A percentile compares a stretch with the other conserved stretches of the same genome.
phyloP scores from a whole-genome alignment of 2,797 vertebrate species.

The Phoeniculus purpureus region DNA sequence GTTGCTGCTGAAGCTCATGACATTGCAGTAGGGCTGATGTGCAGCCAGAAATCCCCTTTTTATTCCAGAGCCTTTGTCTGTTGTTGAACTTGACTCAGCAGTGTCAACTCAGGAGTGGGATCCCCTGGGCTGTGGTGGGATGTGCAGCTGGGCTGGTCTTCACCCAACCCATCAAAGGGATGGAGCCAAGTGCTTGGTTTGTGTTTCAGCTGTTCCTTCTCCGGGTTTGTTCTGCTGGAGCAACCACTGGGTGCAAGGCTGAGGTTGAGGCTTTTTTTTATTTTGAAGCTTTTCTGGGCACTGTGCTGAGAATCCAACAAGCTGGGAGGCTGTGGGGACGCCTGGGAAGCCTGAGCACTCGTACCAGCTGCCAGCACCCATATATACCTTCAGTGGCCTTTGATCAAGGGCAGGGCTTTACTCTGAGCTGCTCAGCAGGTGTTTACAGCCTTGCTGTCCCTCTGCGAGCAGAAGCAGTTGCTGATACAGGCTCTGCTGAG shows the following conservation, averaged over 20 bases:
- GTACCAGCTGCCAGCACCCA: not conserved
- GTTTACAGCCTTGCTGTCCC: not conserved
- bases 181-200: accelerated
- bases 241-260: accelerated
- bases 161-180: accelerated
- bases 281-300: not conserved
- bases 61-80: not conserved
- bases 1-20: not conserved
- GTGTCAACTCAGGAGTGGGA: not conserved
- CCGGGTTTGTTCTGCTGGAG: not conserved
- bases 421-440: not conserved
- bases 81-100: not conserved
- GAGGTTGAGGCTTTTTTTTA: not conserved
- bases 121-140: not conserved
- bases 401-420: not conserved
- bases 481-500: not conserved
- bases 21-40: not conserved
- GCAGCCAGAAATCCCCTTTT: not conserved
- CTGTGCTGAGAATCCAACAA: not conserved
- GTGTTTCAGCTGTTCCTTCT: not conserved
- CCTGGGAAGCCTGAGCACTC: not conserved
- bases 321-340: not conserved
- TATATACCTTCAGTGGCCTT: not conserved
- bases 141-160: not conserved
- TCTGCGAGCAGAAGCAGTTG: not conserved